Evolutionary conservation across 2,888 invertebrate species (phyloP).

Genomic region (Mesodorylaimus sp.): DNA sequence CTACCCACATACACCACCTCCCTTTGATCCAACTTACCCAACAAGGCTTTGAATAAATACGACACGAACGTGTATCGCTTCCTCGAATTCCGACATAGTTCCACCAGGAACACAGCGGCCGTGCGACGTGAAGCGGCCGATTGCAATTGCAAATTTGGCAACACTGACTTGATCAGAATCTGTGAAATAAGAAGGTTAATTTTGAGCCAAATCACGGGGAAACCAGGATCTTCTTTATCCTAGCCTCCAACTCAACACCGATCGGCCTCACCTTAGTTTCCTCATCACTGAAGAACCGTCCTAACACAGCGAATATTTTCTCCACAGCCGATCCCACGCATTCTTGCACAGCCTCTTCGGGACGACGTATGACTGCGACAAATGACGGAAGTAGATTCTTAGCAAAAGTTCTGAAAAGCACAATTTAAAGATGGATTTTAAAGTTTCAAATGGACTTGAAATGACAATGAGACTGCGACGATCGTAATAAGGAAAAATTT

Average conservation of each 20-base stretch:
- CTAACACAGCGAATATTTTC: slow-evolving; percentile 47
- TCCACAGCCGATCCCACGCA: slow-evolving; percentile 45
- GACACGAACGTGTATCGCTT: slow-evolving; percentile 49
- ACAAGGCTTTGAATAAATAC: slow-evolving; percentile 46
- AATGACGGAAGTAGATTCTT: slow-evolving; percentile 54
- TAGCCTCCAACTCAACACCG: no score
- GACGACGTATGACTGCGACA: slow-evolving; percentile 48
- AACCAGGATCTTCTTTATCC: no score
- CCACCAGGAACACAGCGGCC: slow-evolving; percentile 57
- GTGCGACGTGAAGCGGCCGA: slow-evolving; percentile 62
- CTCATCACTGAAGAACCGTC: slow-evolving; percentile 49
- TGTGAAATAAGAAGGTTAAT: slow-evolving; percentile 28
- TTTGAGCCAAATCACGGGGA: no score
- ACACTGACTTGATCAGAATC: slow-evolving; percentile 48
- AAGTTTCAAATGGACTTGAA: not conserved
- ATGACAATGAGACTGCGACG: not conserved
- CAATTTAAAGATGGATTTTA: not conserved
- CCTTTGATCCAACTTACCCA: no score
- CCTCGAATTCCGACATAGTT: slow-evolving; percentile 56
- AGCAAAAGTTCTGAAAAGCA: slow-evolving; percentile 46
- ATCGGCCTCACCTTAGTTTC: slow-evolving; percentile 45
- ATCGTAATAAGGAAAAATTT: not conserved
- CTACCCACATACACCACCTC: no score
- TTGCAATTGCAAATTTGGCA: slow-evolving; percentile 44
- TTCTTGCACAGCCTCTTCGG: slow-evolving; percentile 53